phyloP scores from a whole-genome alignment of 2,797 vertebrate genomes.

The Leucoraja ocellata region DNA sequence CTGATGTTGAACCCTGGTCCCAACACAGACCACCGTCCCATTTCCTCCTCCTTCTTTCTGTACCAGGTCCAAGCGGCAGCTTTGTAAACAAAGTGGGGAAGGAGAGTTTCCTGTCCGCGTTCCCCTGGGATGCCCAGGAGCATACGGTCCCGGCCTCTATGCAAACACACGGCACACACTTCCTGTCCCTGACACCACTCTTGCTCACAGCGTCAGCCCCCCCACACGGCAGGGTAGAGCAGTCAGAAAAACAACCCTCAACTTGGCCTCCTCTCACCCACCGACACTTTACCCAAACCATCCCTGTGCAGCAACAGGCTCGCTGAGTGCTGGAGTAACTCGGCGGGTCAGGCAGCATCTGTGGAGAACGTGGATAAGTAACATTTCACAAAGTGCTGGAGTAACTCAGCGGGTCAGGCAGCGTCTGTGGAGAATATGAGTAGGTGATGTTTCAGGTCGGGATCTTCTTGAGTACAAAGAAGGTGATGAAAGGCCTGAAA shows the following conservation, averaged over 20 bases:
- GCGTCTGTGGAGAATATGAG: no score
- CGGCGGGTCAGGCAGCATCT: no score
- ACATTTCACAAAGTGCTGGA: no score
- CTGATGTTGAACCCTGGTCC: background rate
- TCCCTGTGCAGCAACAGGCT: background rate
- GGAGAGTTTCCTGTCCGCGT: background rate
- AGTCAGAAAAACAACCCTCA: background rate
- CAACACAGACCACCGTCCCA: no score
- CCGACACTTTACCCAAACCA: background rate
- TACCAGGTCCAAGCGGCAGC: background rate
- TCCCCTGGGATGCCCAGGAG: background rate
- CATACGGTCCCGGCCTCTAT: background rate
- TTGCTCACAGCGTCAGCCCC: background rate
- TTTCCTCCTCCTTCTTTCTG: background rate
- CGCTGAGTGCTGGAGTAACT: no score
- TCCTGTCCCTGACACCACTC: background rate
- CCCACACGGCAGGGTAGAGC: background rate
- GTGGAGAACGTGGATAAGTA: no score
- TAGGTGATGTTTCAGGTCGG: no score
- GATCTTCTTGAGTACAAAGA: no score
- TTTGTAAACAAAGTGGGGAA: conserved; percentile 35
- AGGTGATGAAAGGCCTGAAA: no score
- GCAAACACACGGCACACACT: background rate
- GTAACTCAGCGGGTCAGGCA: no score
- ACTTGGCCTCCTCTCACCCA: background rate